Evolutionary conservation across 1,140 invertebrate genomes (phyloP).

Genomic region (Onthophagus taurus): DNA sequence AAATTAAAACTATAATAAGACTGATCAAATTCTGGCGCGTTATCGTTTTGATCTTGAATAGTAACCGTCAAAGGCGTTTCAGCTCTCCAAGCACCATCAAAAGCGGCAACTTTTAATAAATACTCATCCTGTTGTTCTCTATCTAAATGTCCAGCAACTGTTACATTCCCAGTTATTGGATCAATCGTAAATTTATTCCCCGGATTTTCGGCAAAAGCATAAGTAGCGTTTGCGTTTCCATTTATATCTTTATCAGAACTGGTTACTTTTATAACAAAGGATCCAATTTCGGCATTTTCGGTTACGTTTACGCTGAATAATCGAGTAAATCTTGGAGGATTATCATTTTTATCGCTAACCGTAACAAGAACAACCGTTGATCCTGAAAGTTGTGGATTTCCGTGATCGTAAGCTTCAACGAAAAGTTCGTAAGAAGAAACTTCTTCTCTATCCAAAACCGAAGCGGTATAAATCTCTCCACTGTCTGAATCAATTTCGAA

Average conservation of each 20-base stretch:
- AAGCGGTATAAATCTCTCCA: constrained; percentile 79
- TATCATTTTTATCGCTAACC: constrained; percentile 89
- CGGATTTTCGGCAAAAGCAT: constrained; percentile 80
- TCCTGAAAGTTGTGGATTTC: constrained; percentile 69
- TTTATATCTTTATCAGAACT: constrained; percentile 83
- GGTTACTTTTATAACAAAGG: constrained; percentile 86
- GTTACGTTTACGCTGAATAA: constrained; percentile 91
- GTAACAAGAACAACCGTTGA: constrained; percentile 76
- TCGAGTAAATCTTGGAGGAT: constrained; percentile 85
- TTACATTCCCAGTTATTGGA: constrained; percentile 79
- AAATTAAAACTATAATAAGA: constrained; percentile 84
- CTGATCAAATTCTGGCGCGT: constrained; percentile 83
- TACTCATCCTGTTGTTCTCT: constrained; percentile 88
- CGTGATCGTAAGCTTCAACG: constrained; percentile 81
- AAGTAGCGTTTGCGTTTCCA: constrained; percentile 79
- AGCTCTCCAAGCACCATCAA: constrained; percentile 80
- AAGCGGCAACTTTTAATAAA: constrained; percentile 73
- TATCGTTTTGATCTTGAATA: constrained; percentile 92
- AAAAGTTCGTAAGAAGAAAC: constrained; percentile 73
- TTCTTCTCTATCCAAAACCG: constrained; percentile 83
- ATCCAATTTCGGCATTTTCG: constrained; percentile 86
- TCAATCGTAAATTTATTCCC: constrained; percentile 87
- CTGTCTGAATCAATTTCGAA: constrained; percentile 73
- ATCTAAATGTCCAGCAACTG: constrained; percentile 71
- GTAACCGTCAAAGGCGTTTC: constrained; percentile 86